Conservation (phyloP, 2,113 vertebrate genomes). For the Nothocercus julius region DNA sequence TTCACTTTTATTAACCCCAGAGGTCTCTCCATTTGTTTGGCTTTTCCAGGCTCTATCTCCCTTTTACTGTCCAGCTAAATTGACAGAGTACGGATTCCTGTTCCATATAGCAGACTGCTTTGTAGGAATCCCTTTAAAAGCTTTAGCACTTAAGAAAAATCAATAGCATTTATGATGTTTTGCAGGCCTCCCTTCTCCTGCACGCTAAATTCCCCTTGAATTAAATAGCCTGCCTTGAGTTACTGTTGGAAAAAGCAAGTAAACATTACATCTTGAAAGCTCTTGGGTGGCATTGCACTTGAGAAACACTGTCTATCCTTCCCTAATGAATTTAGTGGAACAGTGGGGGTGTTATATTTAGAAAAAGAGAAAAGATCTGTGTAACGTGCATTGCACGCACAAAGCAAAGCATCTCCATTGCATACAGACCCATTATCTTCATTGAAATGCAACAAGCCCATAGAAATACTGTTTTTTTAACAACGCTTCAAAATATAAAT, state of each 20-base stretch:
- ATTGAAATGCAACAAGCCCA: background rate
- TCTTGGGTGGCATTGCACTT: background rate
- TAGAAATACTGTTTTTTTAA: background rate
- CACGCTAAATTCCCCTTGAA: constrained; percentile 65
- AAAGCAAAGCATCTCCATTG: background rate
- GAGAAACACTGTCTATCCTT: background rate
- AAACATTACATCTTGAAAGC: constrained; percentile 48
- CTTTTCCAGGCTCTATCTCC: constrained; percentile 48
- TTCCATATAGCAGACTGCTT: constrained; percentile 21
- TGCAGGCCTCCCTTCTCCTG: constrained; percentile 47
- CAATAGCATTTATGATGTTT: constrained; percentile 69
- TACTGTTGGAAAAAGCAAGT: constrained; percentile 43
- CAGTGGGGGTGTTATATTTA: background rate
- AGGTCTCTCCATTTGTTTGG: constrained; percentile 61
- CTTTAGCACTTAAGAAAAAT: constrained; percentile 79
- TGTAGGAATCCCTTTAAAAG: constrained; percentile 73
- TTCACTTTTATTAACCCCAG: constrained; percentile 71
- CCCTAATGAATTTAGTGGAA: constrained; percentile 51
- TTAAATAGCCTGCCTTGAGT: constrained; percentile 31
- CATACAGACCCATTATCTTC: background rate
- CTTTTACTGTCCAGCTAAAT: constrained; percentile 63
- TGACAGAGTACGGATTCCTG: constrained; percentile 36
- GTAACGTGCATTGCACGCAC: background rate
- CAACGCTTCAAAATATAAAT: background rate
- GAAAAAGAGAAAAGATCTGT: background rate